A percentile compares a stretch with the other conserved stretches of the same genome.
phyloP scores from a whole-genome alignment of 2,797 vertebrate species.

The Accipiter fasciatus region DNA sequence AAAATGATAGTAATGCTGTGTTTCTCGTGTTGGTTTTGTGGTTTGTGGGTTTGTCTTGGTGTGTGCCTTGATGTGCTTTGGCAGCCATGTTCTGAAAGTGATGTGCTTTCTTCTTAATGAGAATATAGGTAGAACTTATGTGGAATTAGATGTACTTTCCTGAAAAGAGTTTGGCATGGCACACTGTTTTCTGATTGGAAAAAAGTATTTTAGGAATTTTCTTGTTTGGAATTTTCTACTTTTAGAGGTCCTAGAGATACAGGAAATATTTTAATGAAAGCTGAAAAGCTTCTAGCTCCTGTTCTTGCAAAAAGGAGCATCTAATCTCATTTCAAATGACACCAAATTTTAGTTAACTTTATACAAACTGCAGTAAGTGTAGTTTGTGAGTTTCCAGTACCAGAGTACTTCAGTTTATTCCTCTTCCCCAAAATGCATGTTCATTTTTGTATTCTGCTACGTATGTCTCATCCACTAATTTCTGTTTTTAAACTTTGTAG shows the following conservation, averaged over 20 bases:
- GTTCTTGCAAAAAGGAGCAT: not conserved
- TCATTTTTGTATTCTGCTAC: not conserved
- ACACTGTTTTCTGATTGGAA: not conserved
- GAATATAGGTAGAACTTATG: not conserved
- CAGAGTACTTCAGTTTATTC: not conserved
- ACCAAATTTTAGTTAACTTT: not conserved
- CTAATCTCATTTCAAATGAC: not conserved
- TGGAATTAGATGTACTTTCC: not conserved
- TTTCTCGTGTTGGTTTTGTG: not conserved
- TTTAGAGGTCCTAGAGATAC: not conserved
- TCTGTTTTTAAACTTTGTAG: slow-evolving; percentile 69
- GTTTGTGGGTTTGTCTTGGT: not conserved
- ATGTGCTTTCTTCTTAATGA: not conserved
- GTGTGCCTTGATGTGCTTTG: not conserved
- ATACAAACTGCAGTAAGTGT: not conserved
- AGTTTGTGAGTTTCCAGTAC: not conserved
- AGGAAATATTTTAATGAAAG: not conserved
- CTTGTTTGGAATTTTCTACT: not conserved
- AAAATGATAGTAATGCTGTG: not conserved
- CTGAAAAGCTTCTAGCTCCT: not conserved
- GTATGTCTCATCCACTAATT: not conserved
- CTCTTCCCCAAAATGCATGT: not conserved
- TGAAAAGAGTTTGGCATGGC: not conserved
- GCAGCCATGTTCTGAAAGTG: not conserved
- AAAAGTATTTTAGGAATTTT: not conserved